Evolutionary conservation across 1,140 invertebrate genomes (phyloP), one percentile per base, ranked within the genome.

Genomic region (Formica exsecta): DNA sequence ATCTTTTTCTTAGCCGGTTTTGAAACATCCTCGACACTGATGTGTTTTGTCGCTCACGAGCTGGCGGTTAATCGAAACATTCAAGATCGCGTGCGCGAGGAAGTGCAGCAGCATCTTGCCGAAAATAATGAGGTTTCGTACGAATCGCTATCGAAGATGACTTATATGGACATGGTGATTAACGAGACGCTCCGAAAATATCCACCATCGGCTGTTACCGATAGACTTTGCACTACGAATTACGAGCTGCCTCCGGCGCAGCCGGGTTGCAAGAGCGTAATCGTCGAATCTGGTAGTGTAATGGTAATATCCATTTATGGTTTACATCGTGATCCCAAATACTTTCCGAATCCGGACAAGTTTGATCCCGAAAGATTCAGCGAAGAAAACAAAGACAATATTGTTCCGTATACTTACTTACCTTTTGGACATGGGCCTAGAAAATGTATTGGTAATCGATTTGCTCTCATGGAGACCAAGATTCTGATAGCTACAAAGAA

Each of bases 1-100:
- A 73, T 96, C 0, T 96, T 96, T 86, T 95, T 96, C 84, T 87
- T 97, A 8, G 96, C 96, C 85, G 97, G 97, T 8, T 97, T 96
- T 74, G 97, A 97, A 3, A 97, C 97, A 0, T 95, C 96, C 0
- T 95, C 96, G 0, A 95, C 95, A 2, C 89, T 96, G 0, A 95
- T 97, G 88, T 93, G 94, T 0, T 96, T 96, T 75, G 86, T 95
- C 1, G 85, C 94, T 1, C 92, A 95, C 65, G 95, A 96, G 79
- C 89, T 97, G 54, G 96, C 96, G 0, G 77, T 94, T 5, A 93
- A 97, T 92, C 96, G 94, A 5, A 96, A 97, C 0, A 89, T 96
- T 2, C 97, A 97, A 90, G 94, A 96, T 2, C 95, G 94, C 74
- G 80, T 97, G 13, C 90, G 92, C 93, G 95, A 93, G 92, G 95